Evolutionary conservation across 2,113 vertebrate species (phyloP), one percentile per base, ranked within the genome.

Genomic region (Lynx canadensis): DNA sequence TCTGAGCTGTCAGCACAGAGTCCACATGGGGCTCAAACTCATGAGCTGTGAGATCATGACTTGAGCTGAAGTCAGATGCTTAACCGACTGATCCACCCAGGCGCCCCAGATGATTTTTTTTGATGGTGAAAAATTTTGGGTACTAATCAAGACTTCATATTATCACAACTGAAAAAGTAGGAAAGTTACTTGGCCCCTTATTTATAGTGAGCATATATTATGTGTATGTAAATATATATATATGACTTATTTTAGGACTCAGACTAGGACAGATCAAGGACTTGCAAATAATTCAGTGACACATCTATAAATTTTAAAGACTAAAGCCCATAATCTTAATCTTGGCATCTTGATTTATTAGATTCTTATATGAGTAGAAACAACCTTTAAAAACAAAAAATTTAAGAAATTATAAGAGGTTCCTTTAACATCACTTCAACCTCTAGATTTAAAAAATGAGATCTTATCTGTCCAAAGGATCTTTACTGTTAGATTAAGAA

Each of bases 361-460:
- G n/a, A 16, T 94, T 73, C 57, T 89, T 92, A 60, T 21, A 31
- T 76, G 57, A 33, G 74, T 78, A 91, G 38, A 91, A 86, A 76
- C 60, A 45, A 27, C 36, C 90, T 79, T 87, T 82, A 96, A 74
- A 81, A 96, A 91, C 36, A 89, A 94, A 90, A 50, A 48, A 48
- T 94, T 82, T 82, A 52, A 80, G 57, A 81, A 85, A 85, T 74
- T 76, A 52, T 81, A 45, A 73, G 57, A 85, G 11, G 48, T 78
- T 88, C 13, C 31, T 78, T 88, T 95, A 89, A 88, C 18, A 94
- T 73, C 50, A 4, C 9, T 93, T 96, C 68, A 94, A 74, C 29
- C 18, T 92, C 48, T 69, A 86, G 19, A 85, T 94, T 69, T 48
- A 25, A 83, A 94, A 89, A 92, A 55, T 13, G 21, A 87, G n/a